Evolutionary conservation across 64 coral and sea anemone genomes (phyloP).

Genomic region (Cladopsammia gracilis): DNA sequence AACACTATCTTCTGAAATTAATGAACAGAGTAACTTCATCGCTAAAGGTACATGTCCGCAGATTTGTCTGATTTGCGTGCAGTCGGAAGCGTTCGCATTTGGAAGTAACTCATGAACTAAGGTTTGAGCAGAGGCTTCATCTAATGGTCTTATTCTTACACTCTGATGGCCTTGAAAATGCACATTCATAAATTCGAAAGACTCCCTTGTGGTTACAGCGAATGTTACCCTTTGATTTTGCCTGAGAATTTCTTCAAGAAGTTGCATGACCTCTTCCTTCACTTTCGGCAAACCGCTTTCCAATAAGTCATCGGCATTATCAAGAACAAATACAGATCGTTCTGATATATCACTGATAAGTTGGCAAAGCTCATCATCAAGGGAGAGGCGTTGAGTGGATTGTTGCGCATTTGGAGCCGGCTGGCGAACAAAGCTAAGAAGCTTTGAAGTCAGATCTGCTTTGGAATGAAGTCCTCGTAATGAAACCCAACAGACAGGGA

Average conservation of each 20-base stretch:
- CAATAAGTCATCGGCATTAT: constrained; percentile 39
- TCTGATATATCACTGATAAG: neutral
- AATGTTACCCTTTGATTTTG: neutral
- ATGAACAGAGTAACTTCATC: no score
- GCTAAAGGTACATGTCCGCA: no score
- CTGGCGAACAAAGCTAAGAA: neutral
- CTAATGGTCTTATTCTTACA: neutral
- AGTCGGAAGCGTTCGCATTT: no score
- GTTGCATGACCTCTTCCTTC: neutral
- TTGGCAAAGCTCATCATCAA: neutral
- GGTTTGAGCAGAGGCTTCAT: no score
- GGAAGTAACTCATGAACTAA: no score
- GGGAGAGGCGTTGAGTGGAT: neutral
- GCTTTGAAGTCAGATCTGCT: neutral
- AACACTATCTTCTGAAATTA: neutral
- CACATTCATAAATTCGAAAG: no score
- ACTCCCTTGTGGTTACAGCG: no score
- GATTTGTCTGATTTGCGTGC: no score
- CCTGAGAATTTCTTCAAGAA: neutral
- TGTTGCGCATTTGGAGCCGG: no score
- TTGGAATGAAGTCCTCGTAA: neutral
- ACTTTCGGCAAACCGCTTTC: neutral
- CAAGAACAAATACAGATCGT: neutral
- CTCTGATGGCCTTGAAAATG: no score
- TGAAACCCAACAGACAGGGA: constrained; percentile 25